phyloP scores from a whole-genome alignment of 1,140 invertebrate genomes.

The Megalopta genalis region DNA sequence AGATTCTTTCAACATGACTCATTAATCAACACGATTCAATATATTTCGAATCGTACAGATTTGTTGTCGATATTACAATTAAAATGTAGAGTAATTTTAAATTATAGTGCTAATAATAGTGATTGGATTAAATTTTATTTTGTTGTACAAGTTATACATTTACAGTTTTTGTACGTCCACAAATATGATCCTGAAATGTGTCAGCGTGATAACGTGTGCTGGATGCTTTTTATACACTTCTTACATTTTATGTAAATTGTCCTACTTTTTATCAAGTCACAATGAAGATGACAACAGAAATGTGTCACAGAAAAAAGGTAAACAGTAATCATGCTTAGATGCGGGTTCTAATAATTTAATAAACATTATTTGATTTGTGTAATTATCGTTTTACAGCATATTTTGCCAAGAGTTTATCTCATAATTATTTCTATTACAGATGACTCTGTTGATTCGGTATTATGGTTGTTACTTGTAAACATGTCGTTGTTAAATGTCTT shows the following conservation, averaged over 20 bases:
- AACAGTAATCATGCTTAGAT: background rate
- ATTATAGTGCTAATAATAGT: background rate
- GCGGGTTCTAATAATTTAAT: background rate
- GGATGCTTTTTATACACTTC: constrained; percentile 74
- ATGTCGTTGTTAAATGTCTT: constrained; percentile 78
- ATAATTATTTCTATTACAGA: constrained; percentile 60
- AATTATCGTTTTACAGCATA: constrained; percentile 31
- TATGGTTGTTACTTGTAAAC: constrained; percentile 74
- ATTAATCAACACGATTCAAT: background rate
- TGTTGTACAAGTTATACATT: too few species aligned
- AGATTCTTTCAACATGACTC: background rate
- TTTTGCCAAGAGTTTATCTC: constrained; percentile 37
- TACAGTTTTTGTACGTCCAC: background rate
- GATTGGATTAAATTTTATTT: background rate
- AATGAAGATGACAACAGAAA: constrained; percentile 50
- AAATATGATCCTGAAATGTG: constrained; percentile 61
- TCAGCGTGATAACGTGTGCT: constrained; percentile 60
- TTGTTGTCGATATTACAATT: background rate
- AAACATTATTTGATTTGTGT: background rate
- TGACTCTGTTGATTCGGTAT: constrained; percentile 51
- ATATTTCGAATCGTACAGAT: too few species aligned
- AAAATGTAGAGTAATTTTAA: background rate
- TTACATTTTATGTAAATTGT: constrained; percentile 71
- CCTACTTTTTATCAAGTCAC: constrained; percentile 73
- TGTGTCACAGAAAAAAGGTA: constrained; percentile 3